These are phyloP conservation scores for Magallana gigas DNA, from an alignment of 1,140 invertebrate genomes.

Conservation along the genomic window DNA sequence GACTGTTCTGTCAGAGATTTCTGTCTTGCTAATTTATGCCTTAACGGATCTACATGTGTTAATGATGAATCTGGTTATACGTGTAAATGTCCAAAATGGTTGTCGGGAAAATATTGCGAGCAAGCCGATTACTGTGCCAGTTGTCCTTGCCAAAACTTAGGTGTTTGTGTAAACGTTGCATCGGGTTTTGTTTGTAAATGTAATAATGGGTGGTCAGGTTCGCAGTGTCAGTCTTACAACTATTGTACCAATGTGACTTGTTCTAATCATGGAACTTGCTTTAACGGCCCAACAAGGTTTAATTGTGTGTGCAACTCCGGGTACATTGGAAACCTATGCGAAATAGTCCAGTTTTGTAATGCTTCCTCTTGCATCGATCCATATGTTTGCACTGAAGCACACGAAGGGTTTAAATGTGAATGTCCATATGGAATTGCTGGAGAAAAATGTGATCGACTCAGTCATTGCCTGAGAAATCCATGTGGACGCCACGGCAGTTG, in stretches of 20 bases:
- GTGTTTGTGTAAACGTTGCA: not conserved
- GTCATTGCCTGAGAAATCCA: not conserved
- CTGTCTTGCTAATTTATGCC: not conserved
- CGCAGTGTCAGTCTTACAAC: not conserved
- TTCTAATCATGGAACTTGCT: not conserved
- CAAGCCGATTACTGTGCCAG: not conserved
- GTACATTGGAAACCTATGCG: not conserved
- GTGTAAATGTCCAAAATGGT: not conserved
- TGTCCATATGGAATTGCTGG: constrained; percentile 8
- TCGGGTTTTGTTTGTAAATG: constrained; percentile 7
- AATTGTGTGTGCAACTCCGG: not conserved
- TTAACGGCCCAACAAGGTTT: not conserved
- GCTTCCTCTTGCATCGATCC: not conserved
- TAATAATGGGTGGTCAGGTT: constrained; percentile 32
- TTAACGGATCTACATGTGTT: not conserved
- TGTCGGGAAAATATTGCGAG: not conserved
- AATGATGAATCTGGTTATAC: not conserved
- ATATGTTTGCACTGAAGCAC: not conserved
- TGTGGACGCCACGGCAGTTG: constrained; percentile 36
- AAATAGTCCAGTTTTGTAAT: not conserved
- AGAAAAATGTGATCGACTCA: not conserved
- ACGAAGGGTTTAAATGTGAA: not conserved
- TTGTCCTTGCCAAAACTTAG: not conserved
- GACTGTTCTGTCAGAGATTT: constrained; percentile 3
- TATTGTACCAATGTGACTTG: not conserved